Evolutionary conservation across 2,888 invertebrate species (phyloP), one percentile per base, ranked within the genome.

Genomic region (Ceratothoa steindachneri): DNA sequence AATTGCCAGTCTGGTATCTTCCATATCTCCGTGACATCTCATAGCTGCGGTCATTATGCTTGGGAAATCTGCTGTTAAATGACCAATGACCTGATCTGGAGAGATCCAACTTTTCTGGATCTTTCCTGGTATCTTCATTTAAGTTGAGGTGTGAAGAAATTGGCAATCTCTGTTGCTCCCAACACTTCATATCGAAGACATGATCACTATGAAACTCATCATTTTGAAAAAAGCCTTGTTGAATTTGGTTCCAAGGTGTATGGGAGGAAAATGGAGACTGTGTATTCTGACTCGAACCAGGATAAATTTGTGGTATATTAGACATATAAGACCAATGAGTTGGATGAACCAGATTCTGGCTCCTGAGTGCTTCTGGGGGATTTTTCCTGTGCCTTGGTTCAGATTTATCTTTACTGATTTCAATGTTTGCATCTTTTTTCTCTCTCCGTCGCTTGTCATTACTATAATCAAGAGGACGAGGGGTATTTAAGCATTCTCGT

Each of bases 381-480:
- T 60, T 24, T 60, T 60, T 60, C 9, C 60, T 24, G 60, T 60
- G 60, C 7, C 7, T 9, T 24, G 60, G 12, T 22, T 60, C 60
- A 60, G 22, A 22, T 24, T 60, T 60, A 24, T 60, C 60, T 24
- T 60, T 60, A 24, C 24, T 60, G 19, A 24, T 60, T 22, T 1
- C 60, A 60, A 22, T 60, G 19, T 12, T 60, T 22, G 60, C 19
- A 60, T n/a, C 12, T 12, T 24, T 60, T 24, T 60, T n/a, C 12
- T 24, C 27, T 7, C 60, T 60, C 27, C 24, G 19, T 60, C 60
- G 52, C 55, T 76, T 76, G 51, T 79, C 76, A 29, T 76, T 79
- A 19, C 79, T 55, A 30, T 79, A 79, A 67, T 79, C 79, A 19
- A 79, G 67, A 28, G 79, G 79, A 29, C 71, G 73, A 4, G 79